A percentile compares a stretch with the other conserved stretches of the same genome.
phyloP scores from a whole-genome alignment of 2,113 vertebrate species.

The Hypocryptadius cinnamomeus region DNA sequence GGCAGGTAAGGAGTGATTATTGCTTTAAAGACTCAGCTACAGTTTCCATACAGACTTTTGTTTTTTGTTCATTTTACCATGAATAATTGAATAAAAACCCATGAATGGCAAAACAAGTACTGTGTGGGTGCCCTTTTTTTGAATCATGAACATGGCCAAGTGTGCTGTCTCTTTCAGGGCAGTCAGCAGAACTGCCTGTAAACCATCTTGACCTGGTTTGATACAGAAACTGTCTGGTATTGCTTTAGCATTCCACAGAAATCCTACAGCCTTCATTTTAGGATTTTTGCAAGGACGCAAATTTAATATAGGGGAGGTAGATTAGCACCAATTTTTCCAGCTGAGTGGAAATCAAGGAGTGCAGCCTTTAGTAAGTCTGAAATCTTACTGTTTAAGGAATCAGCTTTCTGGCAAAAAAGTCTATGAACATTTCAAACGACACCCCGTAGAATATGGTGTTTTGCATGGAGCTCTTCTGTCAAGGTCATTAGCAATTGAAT shows the following conservation, averaged over 20 bases:
- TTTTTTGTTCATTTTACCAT: background rate
- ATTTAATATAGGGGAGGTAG: background rate
- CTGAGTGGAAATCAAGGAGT: background rate
- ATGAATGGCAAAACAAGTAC: background rate
- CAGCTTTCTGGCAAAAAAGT: constrained; percentile 14
- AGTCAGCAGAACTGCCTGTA: background rate
- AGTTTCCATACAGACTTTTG: background rate
- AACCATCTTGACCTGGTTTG: background rate
- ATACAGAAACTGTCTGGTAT: background rate
- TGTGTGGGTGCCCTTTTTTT: background rate
- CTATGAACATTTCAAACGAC: constrained; percentile 42
- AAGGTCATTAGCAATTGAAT: constrained; percentile 56
- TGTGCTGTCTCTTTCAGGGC: background rate
- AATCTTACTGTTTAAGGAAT: constrained; percentile 41
- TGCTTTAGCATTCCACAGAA: background rate
- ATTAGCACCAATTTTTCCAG: constrained; percentile 1
- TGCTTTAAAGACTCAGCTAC: background rate
- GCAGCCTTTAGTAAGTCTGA: background rate
- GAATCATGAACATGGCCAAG: too few species aligned
- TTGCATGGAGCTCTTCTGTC: constrained; percentile 56
- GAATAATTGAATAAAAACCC: background rate
- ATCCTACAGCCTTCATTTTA: background rate
- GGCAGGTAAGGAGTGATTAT: background rate
- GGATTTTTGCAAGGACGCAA: background rate
- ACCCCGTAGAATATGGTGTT: constrained; percentile 37